Conservation (phyloP, 1,140 invertebrate species). For the Coenobita brevimanus region DNA sequence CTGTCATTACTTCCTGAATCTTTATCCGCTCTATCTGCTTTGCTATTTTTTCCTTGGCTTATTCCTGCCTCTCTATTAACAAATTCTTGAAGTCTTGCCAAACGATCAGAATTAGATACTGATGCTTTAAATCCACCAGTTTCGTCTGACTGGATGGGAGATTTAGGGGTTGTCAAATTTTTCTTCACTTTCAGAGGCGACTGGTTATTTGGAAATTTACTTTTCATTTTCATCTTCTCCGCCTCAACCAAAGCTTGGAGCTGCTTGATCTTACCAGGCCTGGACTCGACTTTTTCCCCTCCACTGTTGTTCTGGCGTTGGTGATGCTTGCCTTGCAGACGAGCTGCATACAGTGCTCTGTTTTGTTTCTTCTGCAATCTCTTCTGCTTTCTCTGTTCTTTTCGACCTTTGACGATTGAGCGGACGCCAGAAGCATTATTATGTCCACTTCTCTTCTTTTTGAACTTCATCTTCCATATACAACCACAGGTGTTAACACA, state of each 20-base stretch:
- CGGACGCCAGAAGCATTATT: not conserved
- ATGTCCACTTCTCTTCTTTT: not conserved
- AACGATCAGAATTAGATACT: conserved; percentile 11
- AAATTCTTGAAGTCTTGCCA: conserved; percentile 44
- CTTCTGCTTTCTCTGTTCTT: not conserved
- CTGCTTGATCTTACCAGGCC: not conserved
- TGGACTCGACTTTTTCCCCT: not conserved
- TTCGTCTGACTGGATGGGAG: not conserved
- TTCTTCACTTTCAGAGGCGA: not conserved
- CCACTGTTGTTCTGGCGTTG: not conserved
- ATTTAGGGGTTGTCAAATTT: not conserved
- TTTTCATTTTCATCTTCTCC: conserved; percentile 21
- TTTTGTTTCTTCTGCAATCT: conserved; percentile 6
- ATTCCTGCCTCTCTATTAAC: conserved; percentile 38
- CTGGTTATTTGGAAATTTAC: not conserved
- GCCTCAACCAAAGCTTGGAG: not conserved
- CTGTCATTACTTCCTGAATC: not conserved
- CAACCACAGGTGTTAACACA: too few relatives aligned
- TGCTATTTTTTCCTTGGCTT: not conserved
- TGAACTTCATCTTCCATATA: conserved; percentile 7
- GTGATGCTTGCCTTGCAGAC: not conserved
- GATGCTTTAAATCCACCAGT: conserved; percentile 4
- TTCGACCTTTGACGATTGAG: not conserved
- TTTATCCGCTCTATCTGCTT: not conserved
- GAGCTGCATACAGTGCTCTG: not conserved